Conservation (phyloP, 2,888 invertebrate genomes). For the Drosophila conformis region DNA sequence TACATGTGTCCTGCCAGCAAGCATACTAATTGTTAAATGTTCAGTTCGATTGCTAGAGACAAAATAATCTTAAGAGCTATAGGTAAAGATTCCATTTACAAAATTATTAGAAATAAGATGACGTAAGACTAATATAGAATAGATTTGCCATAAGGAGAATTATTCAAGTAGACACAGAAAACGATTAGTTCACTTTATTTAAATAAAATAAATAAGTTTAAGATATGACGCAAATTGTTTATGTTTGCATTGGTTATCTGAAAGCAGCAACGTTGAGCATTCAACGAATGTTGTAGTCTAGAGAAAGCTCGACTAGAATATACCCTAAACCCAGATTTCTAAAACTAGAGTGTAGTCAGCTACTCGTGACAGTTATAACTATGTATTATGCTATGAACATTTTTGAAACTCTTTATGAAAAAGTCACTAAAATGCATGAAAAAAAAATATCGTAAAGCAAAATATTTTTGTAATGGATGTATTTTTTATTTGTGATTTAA, state of each 20-base stretch:
- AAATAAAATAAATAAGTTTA: conserved; percentile 1
- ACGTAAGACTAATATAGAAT: neutral
- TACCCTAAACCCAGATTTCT: neutral
- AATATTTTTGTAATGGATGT: neutral
- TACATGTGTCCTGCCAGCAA: conserved; percentile 40
- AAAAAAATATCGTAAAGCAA: neutral
- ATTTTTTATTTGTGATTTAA: neutral
- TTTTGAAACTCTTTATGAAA: neutral
- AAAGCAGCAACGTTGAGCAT: conserved; percentile 1
- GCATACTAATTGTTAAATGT: conserved; percentile 36
- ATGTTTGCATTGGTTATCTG: conserved; percentile 3
- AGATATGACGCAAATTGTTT: conserved; percentile 12
- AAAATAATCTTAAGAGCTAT: neutral
- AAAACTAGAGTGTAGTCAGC: neutral
- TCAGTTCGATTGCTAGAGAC: conserved; percentile 5
- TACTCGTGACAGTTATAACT: no score
- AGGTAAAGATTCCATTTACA: neutral
- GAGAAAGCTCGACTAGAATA: neutral
- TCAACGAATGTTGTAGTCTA: neutral
- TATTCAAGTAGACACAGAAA: neutral
- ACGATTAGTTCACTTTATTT: conserved; percentile 3
- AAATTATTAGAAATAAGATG: neutral
- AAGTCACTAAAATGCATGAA: neutral
- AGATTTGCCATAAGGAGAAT: neutral
- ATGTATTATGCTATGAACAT: neutral